These are phyloP conservation scores for Galeopterus variegatus DNA, from an alignment of 2,113 vertebrate genomes.

Conservation along the genomic window DNA sequence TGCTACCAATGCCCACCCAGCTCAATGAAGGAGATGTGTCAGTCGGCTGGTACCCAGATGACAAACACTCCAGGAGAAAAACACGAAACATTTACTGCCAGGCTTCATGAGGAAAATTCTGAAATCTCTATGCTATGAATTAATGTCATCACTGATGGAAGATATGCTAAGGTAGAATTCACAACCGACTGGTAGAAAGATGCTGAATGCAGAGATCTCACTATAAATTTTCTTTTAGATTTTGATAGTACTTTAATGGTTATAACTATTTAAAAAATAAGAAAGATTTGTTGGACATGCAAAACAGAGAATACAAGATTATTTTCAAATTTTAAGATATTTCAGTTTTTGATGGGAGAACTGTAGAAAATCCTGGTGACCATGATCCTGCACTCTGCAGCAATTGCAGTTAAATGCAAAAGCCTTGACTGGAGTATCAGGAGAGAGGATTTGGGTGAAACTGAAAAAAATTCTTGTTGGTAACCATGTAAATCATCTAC, in stretches of 20 bases:
- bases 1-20: slow-evolving; percentile 96
- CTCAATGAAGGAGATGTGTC: slow-evolving; percentile 96
- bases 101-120: slow-evolving; percentile 96
- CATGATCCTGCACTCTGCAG: slow-evolving; percentile 93
- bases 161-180: slow-evolving; percentile 96
- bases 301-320: slow-evolving; percentile 94
- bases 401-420: slow-evolving; percentile 92
- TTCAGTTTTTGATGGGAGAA: slow-evolving; percentile 96
- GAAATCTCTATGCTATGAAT: slow-evolving; percentile 96
- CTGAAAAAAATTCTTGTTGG: slow-evolving; percentile 96
- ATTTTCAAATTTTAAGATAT: slow-evolving; percentile 95
- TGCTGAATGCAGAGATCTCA: slow-evolving; percentile 95
- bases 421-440: slow-evolving; percentile 94
- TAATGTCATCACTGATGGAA: slow-evolving; percentile 94
- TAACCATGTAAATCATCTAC: slow-evolving; percentile 93
- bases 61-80: slow-evolving; percentile 98
- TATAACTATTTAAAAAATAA: slow-evolving; percentile 94
- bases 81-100: slow-evolving; percentile 96
- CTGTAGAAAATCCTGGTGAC: slow-evolving; percentile 88
- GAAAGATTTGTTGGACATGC: slow-evolving; percentile 95
- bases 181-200: slow-evolving; percentile 97
- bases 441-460: slow-evolving; percentile 97
- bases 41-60: slow-evolving; percentile 93
- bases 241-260: slow-evolving; percentile 95
- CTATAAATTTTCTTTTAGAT: slow-evolving; percentile 98